phyloP scores from a whole-genome alignment of 2,888 invertebrate species.

The Merodon equestris region DNA sequence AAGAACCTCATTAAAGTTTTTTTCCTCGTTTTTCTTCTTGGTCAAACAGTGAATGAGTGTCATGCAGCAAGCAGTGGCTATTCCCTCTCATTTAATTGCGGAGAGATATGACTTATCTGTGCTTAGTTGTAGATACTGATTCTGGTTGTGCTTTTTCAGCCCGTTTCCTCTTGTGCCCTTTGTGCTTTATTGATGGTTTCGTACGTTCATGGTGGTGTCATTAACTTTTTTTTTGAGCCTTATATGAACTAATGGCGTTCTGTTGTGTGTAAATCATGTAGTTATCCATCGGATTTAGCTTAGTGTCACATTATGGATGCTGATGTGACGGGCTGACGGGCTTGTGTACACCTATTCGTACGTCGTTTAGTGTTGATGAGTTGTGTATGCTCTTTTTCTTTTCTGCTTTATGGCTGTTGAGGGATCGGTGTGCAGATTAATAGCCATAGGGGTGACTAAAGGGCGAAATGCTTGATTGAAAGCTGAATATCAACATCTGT shows the following conservation, averaged over 20 bases:
- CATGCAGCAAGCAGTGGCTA: constrained; percentile 1
- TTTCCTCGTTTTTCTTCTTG: background rate
- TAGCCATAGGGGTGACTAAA: background rate
- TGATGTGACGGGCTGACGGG: no score
- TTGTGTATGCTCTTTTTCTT: no score
- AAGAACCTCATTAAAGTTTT: constrained; percentile 3
- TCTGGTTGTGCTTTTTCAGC: no score
- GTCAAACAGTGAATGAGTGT: constrained; percentile 1
- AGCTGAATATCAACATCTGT: background rate
- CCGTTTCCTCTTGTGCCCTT: no score
- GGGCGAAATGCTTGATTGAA: background rate
- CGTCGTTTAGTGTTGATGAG: no score
- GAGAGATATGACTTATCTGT: background rate
- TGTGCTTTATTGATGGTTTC: no score
- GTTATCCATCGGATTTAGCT: background rate
- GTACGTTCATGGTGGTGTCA: no score
- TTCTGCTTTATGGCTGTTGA: no score
- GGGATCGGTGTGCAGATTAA: no score
- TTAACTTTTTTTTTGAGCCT: no score
- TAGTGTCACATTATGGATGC: background rate
- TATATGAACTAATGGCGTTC: no score
- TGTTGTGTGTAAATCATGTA: constrained; percentile 1
- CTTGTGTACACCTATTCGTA: no score
- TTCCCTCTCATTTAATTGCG: constrained; percentile 3
- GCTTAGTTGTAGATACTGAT: background rate